phyloP scores from a whole-genome alignment of 2,113 vertebrate species.

The Xiphophorus hellerii region DNA sequence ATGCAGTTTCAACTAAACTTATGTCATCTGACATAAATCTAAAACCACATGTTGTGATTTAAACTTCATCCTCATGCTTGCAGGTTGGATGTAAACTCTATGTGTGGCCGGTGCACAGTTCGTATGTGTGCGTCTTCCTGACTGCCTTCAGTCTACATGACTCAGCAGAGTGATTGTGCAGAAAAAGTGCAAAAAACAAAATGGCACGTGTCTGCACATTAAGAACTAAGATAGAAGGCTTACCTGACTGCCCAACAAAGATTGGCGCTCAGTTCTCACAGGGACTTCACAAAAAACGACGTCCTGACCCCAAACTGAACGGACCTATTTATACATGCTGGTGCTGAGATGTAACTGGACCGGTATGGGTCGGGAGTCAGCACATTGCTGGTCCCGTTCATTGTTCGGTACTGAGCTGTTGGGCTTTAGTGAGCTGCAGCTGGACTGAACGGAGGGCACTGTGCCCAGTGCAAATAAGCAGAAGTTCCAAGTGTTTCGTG shows the following conservation, averaged over 20 bases:
- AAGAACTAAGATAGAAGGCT: slow-evolving; percentile 65
- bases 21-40: neutral
- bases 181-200: slow-evolving; percentile 46
- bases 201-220: slow-evolving; percentile 37
- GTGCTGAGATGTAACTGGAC: slow-evolving; percentile 62
- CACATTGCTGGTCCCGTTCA: slow-evolving; percentile 77
- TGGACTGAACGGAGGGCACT: slow-evolving; percentile 69
- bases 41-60: neutral
- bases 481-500: slow-evolving; percentile 54
- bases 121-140: slow-evolving; percentile 18
- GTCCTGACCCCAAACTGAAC: slow-evolving; percentile 64
- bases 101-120: slow-evolving; percentile 3
- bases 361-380: slow-evolving; percentile 75
- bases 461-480: slow-evolving; percentile 76
- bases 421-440: slow-evolving; percentile 70
- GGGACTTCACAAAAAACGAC: slow-evolving; percentile 71
- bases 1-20: neutral
- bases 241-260: slow-evolving; percentile 79
- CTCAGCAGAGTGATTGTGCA: slow-evolving; percentile 55
- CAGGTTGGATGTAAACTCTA: neutral
- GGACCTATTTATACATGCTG: slow-evolving; percentile 80
- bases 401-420: slow-evolving; percentile 80
- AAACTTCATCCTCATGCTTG: neutral
- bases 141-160: slow-evolving; percentile 31
- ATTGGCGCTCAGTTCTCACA: slow-evolving; percentile 68